A percentile compares a stretch with the other conserved stretches of the same genome.
Evolutionary conservation across 2,113 vertebrate genomes (phyloP).

Genomic region (Sus scrofa): DNA sequence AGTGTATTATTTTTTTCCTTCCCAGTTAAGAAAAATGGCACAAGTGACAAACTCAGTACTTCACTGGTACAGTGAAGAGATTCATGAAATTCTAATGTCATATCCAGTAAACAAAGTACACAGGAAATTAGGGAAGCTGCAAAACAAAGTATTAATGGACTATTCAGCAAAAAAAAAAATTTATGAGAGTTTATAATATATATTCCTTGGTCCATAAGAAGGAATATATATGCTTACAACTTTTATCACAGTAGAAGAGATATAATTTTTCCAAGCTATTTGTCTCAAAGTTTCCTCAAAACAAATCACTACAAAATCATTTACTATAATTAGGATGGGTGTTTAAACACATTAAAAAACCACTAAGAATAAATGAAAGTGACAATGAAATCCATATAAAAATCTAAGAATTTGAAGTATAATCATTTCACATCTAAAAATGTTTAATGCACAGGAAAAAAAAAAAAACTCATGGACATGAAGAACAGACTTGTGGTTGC

Average conservation of each 20-base stretch:
- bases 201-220: not conserved
- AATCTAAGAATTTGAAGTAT: not conserved
- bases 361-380: not conserved
- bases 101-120: not conserved
- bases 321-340: not conserved
- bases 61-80: not conserved
- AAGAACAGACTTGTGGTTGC: too few relatives aligned
- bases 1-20: not conserved
- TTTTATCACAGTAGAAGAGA: not conserved
- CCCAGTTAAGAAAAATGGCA: not conserved
- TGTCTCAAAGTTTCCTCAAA: not conserved
- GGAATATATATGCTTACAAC: not conserved
- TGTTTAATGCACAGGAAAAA: not conserved
- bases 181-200: not conserved
- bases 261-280: not conserved
- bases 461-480: too few relatives aligned
- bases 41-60: not conserved
- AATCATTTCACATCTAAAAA: not conserved
- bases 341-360: not conserved
- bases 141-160: not conserved
- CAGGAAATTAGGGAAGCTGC: not conserved
- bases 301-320: not conserved
- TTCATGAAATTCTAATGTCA: not conserved
- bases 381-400: not conserved
- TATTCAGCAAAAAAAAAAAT: not conserved